Conservation (phyloP, 2,888 invertebrate genomes). For the Lepidocyrtinus sp. region DNA sequence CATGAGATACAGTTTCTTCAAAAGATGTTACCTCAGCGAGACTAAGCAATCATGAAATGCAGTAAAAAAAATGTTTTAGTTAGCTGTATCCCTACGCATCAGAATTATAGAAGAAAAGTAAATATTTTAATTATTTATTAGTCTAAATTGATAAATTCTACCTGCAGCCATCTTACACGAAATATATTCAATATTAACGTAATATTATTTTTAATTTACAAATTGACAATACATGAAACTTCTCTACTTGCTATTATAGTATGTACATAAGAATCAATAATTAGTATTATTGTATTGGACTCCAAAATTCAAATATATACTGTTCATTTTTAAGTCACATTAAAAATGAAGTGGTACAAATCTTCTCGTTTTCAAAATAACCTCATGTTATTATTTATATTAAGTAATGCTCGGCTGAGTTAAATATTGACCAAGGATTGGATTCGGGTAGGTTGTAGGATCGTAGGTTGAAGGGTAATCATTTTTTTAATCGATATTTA, state of each 20-base stretch:
- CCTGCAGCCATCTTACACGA: constrained; percentile 49
- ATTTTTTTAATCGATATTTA: constrained; percentile 55
- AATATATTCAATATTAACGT: constrained; percentile 39
- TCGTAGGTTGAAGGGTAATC: no score
- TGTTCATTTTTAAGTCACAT: constrained; percentile 60
- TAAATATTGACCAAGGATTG: no score
- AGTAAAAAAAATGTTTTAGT: no score
- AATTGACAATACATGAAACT: constrained; percentile 55
- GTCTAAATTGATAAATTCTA: constrained; percentile 57
- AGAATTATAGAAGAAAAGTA: no score
- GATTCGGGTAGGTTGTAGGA: no score
- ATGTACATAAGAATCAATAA: constrained; percentile 2
- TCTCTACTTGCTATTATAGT: constrained; percentile 47
- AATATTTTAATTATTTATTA: no score
- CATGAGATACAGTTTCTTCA: no score
- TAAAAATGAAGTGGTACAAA: constrained; percentile 62
- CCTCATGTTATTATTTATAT: constrained; percentile 28
- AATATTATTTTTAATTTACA: constrained; percentile 45
- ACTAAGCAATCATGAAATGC: no score
- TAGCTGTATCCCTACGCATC: no score
- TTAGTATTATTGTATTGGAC: constrained; percentile 23
- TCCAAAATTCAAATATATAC: constrained; percentile 57
- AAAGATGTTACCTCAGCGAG: no score
- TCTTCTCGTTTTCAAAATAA: constrained; percentile 50
- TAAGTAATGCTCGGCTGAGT: no score